A percentile compares a stretch with the other conserved stretches of the same genome.
Evolutionary conservation across 2,113 vertebrate species (phyloP).

Genomic region (Clarias gariepinus): DNA sequence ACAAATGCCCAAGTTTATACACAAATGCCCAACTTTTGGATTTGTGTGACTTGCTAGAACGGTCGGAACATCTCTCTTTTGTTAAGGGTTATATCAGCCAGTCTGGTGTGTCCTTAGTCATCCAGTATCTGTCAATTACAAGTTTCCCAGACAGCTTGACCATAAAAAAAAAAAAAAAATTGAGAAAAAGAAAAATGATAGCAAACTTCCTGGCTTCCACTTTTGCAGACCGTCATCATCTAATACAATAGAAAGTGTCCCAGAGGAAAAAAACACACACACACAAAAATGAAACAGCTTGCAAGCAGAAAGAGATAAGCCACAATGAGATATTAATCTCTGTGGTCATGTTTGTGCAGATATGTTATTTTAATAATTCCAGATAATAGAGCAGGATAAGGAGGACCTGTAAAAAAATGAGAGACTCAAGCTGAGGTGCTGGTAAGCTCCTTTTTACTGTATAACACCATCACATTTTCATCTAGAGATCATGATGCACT

Average conservation of each 20-base stretch:
- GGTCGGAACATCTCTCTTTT: neutral
- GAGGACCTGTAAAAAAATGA: constrained; percentile 4
- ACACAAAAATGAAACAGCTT: constrained; percentile 24
- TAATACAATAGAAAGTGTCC: neutral
- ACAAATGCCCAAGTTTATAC: too few species aligned
- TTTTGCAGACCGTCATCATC: neutral
- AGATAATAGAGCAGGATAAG: constrained; percentile 31
- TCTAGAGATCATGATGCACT: neutral
- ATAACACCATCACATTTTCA: constrained; percentile 4
- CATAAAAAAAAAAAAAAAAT: neutral
- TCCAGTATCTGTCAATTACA: constrained; percentile 14
- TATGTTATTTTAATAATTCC: constrained; percentile 32
- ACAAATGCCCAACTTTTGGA: neutral
- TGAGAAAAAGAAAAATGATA: neutral
- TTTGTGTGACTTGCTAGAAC: neutral
- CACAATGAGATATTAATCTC: constrained; percentile 28
- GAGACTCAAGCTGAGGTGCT: neutral
- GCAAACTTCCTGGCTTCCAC: neutral
- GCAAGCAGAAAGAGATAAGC: constrained; percentile 8
- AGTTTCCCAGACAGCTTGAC: constrained; percentile 17
- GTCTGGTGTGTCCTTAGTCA: constrained; percentile 8
- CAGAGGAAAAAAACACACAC: neutral
- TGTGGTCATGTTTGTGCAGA: neutral
- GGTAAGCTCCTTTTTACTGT: constrained; percentile 18
- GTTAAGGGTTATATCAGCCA: neutral